Conservation (phyloP, 2,113 vertebrate genomes). For the Grallaria varia region DNA sequence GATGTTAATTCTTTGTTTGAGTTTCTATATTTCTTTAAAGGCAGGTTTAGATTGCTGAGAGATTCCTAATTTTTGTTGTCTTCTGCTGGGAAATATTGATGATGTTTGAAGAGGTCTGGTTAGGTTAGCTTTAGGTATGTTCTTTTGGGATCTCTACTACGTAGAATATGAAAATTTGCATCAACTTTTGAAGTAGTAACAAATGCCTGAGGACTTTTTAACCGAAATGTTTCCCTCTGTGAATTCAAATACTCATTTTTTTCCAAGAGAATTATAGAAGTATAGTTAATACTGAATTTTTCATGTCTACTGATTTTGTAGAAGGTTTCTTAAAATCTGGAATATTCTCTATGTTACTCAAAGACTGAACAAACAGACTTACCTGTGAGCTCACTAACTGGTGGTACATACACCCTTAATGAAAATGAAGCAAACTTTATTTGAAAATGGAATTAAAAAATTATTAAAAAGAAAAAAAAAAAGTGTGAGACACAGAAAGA, state of each 20-base stretch:
- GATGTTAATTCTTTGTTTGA: background rate
- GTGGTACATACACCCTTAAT: background rate
- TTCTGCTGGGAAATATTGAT: background rate
- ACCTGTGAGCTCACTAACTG: background rate
- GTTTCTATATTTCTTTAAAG: background rate
- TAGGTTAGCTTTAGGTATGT: background rate
- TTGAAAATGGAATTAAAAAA: background rate
- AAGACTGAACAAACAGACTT: background rate
- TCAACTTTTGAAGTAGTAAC: background rate
- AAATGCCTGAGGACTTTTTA: background rate
- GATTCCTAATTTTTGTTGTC: background rate
- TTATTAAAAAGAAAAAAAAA: background rate
- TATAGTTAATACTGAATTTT: background rate
- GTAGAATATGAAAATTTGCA: background rate
- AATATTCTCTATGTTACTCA: background rate
- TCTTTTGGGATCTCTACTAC: background rate
- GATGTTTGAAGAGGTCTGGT: background rate
- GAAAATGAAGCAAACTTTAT: background rate
- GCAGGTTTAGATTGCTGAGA: background rate
- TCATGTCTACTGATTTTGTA: background rate
- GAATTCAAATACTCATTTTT: background rate
- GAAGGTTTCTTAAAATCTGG: background rate
- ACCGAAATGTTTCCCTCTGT: background rate
- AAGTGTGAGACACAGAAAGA: background rate
- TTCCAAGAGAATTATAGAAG: background rate